These are phyloP conservation scores for Streptopelia turtur DNA, from an alignment of 2,797 vertebrate genomes.

Conservation along the genomic window DNA sequence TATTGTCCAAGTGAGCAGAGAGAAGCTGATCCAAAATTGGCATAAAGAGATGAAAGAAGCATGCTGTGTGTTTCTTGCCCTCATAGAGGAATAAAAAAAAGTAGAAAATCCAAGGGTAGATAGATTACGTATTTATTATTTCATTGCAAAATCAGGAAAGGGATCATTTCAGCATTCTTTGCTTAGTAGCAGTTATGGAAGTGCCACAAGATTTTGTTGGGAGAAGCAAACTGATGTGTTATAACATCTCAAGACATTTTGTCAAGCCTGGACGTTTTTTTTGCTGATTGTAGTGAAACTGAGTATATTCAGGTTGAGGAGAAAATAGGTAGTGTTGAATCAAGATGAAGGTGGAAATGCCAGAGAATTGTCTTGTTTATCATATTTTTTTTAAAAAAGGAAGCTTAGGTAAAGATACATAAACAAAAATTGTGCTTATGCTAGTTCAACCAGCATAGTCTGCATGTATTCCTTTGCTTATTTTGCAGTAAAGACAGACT, in stretches of 20 bases:
- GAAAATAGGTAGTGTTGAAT: not conserved
- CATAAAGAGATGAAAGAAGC: not conserved
- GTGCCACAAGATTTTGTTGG: not conserved
- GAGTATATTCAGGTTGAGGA: not conserved
- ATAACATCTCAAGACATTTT: not conserved
- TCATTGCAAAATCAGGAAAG: not conserved
- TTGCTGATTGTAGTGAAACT: not conserved
- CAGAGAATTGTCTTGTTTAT: not conserved
- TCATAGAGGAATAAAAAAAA: not conserved
- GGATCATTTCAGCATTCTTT: not conserved
- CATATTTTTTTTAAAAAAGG: not conserved
- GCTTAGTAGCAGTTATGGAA: not conserved
- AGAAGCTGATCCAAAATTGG: not conserved
- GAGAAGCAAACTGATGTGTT: not conserved
- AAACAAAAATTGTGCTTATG: not conserved
- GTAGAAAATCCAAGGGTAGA: not conserved
- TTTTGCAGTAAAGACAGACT: not conserved
- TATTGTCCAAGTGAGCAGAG: not conserved
- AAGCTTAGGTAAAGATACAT: not conserved
- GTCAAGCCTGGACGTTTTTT: not conserved
- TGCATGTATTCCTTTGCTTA: not conserved
- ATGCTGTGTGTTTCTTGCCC: not conserved
- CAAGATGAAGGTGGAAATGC: not conserved
- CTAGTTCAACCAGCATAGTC: not conserved
- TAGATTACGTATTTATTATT: not conserved